Percentiles rank a stretch among this genome's conserved stretches.
Conservation (phyloP, 2,113 vertebrate species). For the Aptenodytes patagonicus region DNA sequence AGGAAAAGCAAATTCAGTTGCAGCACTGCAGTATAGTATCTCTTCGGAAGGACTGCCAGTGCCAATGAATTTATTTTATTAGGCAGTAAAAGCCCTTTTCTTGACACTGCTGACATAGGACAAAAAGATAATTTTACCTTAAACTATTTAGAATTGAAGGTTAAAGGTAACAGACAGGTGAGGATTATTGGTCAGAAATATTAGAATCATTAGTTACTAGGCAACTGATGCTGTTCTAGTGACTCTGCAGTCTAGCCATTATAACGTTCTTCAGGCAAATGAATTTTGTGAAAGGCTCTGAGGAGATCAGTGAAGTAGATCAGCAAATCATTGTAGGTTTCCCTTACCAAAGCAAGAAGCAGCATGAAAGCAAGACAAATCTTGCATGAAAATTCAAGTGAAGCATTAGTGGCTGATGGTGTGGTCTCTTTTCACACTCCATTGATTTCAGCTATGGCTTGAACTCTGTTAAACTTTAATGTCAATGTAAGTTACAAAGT, state of each 20-base stretch:
- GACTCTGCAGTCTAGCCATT: background rate
- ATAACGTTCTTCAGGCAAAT: background rate
- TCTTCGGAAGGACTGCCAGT: background rate
- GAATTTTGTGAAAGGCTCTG: background rate
- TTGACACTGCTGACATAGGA: background rate
- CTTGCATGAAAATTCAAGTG: background rate
- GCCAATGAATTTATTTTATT: background rate
- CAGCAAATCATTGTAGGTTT: background rate
- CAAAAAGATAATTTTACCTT: background rate
- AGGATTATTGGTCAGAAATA: background rate
- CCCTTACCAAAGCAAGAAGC: background rate
- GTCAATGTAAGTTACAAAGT: background rate
- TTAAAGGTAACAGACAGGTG: background rate
- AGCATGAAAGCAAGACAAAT: background rate
- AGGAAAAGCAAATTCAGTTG: background rate
- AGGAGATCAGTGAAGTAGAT: background rate
- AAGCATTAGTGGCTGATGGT: background rate
- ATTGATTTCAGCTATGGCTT: background rate
- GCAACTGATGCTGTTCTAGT: background rate
- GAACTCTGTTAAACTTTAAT: slow-evolving; percentile 28
- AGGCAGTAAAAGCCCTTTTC: background rate
- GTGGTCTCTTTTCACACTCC: background rate
- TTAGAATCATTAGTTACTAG: background rate
- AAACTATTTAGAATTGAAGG: background rate
- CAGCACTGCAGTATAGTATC: background rate